Base-by-base conservation (phyloP, 2,113 vertebrate species). In the Butastur rufipennis region DNA sequence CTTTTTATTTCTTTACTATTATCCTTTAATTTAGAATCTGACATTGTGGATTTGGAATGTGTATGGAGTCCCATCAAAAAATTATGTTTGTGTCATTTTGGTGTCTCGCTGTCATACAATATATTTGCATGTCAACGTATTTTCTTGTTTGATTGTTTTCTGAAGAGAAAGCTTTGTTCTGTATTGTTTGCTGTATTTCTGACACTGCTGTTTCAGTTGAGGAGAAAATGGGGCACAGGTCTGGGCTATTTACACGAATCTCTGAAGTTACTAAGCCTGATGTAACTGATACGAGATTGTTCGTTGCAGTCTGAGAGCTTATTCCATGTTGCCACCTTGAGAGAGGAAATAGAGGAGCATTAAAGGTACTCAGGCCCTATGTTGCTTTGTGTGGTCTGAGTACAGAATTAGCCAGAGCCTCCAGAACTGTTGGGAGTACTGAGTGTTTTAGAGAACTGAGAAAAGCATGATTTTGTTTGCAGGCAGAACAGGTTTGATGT, bases 81-180 rank as follows among this genome's bases (percentile, higher is more conserved):
- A 82, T 43, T 2, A 32, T 29, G 7, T 59, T 86, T 81, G 16
- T 87, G 53, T 90, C 70, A n/a, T 32, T 53, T 53, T 88, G 52
- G 50, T 90, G 56, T 72, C 62, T 67, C 75, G 53, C 65, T 70
- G 67, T 84, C 29, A 36, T 58, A 17, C 43, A 26, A 12, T 55
- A 14, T 62, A 81, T 91, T 87, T 95, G 66, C 47, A 52, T 22
- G 29, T 59, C 78, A 62, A 19, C 1, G 1, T 40, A 31, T 77
- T 88, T 93, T 88, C 79, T 93, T 88, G 50, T 81, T 81, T 71
- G 18, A 20, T 82, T 92, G 77, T 95, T 94, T 90, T 93, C 81
- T 78, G 83, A 94, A 89, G 70, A 74, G 53, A 81, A 88, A 88
- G 67, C 83, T 96, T 92, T 95, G 80, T 86, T 96, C 93, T 88